Conservation (phyloP, 1,140 invertebrate species). For the Meteorus sp. region DNA sequence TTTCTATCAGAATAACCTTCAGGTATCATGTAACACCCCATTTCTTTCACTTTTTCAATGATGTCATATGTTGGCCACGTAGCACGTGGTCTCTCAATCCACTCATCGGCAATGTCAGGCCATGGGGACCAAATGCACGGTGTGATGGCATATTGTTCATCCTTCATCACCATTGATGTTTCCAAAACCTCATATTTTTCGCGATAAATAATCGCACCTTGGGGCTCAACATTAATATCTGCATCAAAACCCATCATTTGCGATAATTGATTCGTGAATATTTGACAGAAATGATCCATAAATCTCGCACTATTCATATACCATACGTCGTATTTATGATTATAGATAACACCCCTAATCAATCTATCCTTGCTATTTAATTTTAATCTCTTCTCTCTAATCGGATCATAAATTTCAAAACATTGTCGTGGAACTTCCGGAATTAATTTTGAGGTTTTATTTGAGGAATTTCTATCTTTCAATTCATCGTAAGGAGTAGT, state of each 20-base stretch:
- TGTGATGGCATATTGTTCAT: conserved; percentile 63
- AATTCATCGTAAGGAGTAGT: conserved; percentile 34
- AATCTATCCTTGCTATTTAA: conserved; percentile 52
- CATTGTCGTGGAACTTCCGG: conserved; percentile 35
- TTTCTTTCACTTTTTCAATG: conserved; percentile 66
- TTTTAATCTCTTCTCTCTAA: conserved; percentile 28
- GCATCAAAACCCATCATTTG: conserved; percentile 57
- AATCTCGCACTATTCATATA: conserved; percentile 66
- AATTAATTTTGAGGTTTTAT: conserved; percentile 28
- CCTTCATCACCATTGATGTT: conserved; percentile 37
- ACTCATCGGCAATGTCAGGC: conserved; percentile 68
- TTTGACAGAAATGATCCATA: conserved; percentile 65
- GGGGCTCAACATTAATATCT: conserved; percentile 50
- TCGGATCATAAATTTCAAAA: conserved; percentile 44
- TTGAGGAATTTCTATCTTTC: conserved; percentile 38
- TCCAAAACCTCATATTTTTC: conserved; percentile 45
- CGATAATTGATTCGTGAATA: conserved; percentile 62
- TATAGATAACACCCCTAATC: conserved; percentile 50
- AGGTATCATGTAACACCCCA: conserved; percentile 71
- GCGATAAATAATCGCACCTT: conserved; percentile 65
- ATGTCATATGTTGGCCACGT: conserved; percentile 70
- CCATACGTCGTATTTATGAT: conserved; percentile 54
- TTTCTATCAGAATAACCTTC: conserved; percentile 65
- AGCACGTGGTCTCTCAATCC: conserved; percentile 62
- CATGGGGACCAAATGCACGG: conserved; percentile 68